phyloP scores from a whole-genome alignment of 2,797 vertebrate genomes.

The Acipenser transmontanus region DNA sequence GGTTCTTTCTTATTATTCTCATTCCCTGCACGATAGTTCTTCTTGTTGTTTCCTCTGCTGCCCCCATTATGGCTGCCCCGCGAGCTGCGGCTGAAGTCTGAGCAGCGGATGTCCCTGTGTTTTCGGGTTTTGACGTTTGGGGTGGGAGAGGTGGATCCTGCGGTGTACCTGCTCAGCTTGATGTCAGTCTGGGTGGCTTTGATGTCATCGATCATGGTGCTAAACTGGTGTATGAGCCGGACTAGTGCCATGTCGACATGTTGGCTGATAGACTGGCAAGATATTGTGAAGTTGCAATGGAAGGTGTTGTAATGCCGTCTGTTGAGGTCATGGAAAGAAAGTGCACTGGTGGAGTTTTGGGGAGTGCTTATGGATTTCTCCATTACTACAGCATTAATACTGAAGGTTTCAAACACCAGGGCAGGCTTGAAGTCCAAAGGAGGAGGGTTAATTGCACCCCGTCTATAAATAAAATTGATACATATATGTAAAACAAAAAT shows the following conservation, averaged over 20 bases:
- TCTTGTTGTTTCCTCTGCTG: constrained; percentile 69
- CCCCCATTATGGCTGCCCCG: constrained; percentile 86
- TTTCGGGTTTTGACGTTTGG: constrained; percentile 91
- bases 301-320: constrained; percentile 91
- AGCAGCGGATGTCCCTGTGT: constrained; percentile 85
- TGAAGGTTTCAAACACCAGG: constrained; percentile 91
- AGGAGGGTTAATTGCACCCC: constrained; percentile 81
- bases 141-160: constrained; percentile 88
- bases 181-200: constrained; percentile 97
- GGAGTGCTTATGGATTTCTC: constrained; percentile 82
- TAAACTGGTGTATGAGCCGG: constrained; percentile 96
- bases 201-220: constrained; percentile 97
- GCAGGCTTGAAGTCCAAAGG: constrained; percentile 93
- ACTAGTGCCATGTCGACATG: constrained; percentile 97
- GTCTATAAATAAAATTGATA: constrained; percentile 52
- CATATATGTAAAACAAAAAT: too few species aligned
- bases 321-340: constrained; percentile 92
- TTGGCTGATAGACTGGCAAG: constrained; percentile 95
- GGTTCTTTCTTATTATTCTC: constrained; percentile 74
- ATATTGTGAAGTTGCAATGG: constrained; percentile 92
- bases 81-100: constrained; percentile 93
- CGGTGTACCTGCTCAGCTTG: constrained; percentile 93
- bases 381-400: constrained; percentile 89
- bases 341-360: constrained; percentile 69
- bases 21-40: constrained; percentile 66